These are phyloP conservation scores for Euleptes europaea DNA, from an alignment of 2,113 vertebrate species.

Conservation along the genomic window DNA sequence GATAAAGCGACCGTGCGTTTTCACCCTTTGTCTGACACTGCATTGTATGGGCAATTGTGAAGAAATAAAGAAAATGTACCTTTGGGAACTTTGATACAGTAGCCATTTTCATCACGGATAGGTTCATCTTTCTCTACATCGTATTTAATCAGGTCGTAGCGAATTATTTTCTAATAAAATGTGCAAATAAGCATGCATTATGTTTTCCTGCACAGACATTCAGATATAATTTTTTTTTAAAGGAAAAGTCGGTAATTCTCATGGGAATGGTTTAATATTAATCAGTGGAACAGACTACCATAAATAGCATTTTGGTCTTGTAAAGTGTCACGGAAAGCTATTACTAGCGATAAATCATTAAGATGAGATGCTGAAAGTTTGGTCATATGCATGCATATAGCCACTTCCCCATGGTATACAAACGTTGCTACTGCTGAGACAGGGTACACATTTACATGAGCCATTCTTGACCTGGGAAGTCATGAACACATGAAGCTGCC, in stretches of 20 bases:
- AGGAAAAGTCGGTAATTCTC: neutral
- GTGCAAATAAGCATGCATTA: constrained; percentile 10
- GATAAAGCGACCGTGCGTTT: too few species aligned
- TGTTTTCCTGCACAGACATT: neutral
- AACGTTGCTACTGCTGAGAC: too few species aligned
- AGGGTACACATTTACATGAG: too few species aligned
- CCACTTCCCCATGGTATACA: too few species aligned
- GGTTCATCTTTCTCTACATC: constrained; percentile 84
- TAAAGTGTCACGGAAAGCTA: neutral
- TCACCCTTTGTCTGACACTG: neutral
- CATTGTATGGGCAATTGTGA: neutral
- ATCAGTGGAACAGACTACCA: neutral
- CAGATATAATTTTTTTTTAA: neutral
- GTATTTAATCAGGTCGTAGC: constrained; percentile 83
- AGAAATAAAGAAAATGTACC: constrained; percentile 68
- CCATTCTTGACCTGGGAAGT: too few species aligned
- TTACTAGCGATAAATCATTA: neutral
- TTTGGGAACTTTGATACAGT: constrained; percentile 81
- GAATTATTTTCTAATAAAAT: constrained; percentile 65
- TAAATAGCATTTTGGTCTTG: too few species aligned
- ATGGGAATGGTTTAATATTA: neutral
- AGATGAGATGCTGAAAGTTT: neutral
- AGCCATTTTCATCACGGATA: constrained; percentile 76
- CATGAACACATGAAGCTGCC: too few species aligned
- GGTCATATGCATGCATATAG: neutral